Base-by-base conservation (phyloP, 2,888 invertebrate species). In the Miltochrista miniata region DNA sequence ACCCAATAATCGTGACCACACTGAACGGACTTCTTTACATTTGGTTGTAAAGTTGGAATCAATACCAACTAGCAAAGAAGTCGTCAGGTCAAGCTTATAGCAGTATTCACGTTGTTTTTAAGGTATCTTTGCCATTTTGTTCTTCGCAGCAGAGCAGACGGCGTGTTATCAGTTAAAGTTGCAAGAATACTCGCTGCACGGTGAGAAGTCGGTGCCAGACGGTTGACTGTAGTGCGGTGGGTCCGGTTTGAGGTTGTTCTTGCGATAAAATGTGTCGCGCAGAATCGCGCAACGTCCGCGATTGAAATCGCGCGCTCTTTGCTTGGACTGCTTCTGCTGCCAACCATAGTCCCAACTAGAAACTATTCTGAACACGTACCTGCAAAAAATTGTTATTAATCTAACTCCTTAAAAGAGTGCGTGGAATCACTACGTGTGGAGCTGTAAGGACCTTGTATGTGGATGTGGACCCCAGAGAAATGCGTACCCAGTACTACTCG, bases 281-380 rank as follows among this genome's bases (percentile, higher is more conserved):
- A 94, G 77, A 11, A 93, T 85, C 45, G 90, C 87, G 64, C 88
- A 84, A 51, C 93, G 88, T 1, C 93, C 93, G 58, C 64, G 84
- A 72, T 92, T 87, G 10, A 83, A 72, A 55, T 92, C 85, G 13
- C 85, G 79, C 0, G 81, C 74, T 1, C 64, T 76, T 40, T 77
- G 46, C 7, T 71, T 70, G 0, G 85, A 72, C 30, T 79, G 70
- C 75, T 87, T 91, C 83, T 93, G 93, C 41, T 92, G 89, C 94
- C 94, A 94, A 1, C 94, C 94, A 76, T 94, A 93, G 63, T 89
- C 89, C 84, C 90, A 93, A 70, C 79, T 93, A 0, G 90, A 74
- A 1, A 82, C 75, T 65, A 92, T 80, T 3, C 93, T 91, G 67
- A 91, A 93, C 64, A 87, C 91, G 62, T 85, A 94, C 58, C 93